Percentiles rank a stretch among this genome's conserved stretches.
Conservation (phyloP, 2,797 vertebrate species). For the Xenopus petersii region DNA sequence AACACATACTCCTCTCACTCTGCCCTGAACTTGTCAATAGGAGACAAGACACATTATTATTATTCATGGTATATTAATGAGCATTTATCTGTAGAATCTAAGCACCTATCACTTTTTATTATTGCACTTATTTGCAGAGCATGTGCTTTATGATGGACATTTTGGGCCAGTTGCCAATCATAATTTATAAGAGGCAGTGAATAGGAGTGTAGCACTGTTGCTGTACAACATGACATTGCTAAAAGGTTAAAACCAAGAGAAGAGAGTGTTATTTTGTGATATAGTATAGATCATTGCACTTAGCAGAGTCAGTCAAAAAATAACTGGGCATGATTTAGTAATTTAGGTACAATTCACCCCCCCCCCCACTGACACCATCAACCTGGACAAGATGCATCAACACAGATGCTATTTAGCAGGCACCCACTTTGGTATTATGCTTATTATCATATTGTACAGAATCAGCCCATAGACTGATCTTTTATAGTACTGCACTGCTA, state of each 20-base stretch:
- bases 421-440: too few species aligned
- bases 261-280: background rate
- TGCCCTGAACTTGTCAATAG: slow-evolving; percentile 11
- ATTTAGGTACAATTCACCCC: too few species aligned
- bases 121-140: background rate
- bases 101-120: slow-evolving; percentile 15
- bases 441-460: too few species aligned
- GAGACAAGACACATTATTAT: slow-evolving; percentile 12
- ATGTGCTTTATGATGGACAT: slow-evolving; percentile 7
- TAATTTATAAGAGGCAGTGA: background rate
- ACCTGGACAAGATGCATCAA: too few species aligned
- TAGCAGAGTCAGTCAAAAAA: too few species aligned
- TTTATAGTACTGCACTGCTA: too few species aligned
- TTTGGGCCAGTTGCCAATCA: slow-evolving; percentile 8
- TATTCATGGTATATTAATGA: slow-evolving; percentile 31
- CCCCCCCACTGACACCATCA: too few species aligned
- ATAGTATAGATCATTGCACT: too few species aligned
- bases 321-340: too few species aligned
- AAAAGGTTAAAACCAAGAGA: background rate
- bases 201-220: background rate
- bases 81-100: slow-evolving; percentile 8
- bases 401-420: too few species aligned
- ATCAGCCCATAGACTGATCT: too few species aligned
- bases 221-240: background rate
- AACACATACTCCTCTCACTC: too few species aligned